Evolutionary conservation across 2,888 invertebrate species (phyloP).

Genomic region (Acholoe squamosa): DNA sequence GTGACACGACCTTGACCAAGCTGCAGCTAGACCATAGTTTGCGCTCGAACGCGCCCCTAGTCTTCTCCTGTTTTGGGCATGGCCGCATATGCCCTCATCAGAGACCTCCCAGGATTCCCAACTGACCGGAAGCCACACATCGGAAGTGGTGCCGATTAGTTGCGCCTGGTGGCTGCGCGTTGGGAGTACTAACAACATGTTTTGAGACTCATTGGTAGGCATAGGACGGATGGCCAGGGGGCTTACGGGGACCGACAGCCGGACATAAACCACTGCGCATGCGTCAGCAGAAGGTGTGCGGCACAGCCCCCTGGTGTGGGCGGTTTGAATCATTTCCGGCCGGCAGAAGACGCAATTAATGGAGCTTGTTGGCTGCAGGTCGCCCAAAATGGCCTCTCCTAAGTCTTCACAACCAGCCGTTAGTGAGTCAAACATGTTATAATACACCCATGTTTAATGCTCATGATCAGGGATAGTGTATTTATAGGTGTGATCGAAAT

Average conservation of each 20-base stretch:
- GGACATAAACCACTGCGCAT: constrained; percentile 4
- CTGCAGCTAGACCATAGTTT: too few species aligned
- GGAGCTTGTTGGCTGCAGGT: not conserved
- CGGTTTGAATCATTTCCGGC: constrained; percentile 22
- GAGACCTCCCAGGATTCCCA: not conserved
- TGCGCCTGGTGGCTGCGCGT: not conserved
- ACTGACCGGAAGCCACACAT: not conserved
- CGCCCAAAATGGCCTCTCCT: too few species aligned
- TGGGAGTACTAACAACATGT: not conserved
- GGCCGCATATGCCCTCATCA: not conserved
- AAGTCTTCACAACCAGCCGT: too few species aligned
- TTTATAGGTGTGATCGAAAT: too few species aligned
- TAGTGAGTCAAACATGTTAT: too few species aligned
- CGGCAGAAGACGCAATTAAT: constrained; percentile 31
- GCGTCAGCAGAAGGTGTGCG: constrained; percentile 39
- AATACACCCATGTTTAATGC: too few species aligned
- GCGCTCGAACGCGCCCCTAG: too few species aligned
- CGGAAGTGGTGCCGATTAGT: constrained; percentile 29
- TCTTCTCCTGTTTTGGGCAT: not conserved
- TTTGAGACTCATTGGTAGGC: constrained; percentile 10
- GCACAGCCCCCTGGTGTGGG: constrained; percentile 26
- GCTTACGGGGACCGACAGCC: not conserved
- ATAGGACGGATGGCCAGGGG: not conserved
- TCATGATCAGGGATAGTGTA: too few species aligned
- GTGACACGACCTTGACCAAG: too few species aligned